A percentile compares a stretch with the other conserved stretches of the same genome.
Evolutionary conservation across 1,140 invertebrate genomes (phyloP).

Genomic region (Maconellicoccus hirsutus): DNA sequence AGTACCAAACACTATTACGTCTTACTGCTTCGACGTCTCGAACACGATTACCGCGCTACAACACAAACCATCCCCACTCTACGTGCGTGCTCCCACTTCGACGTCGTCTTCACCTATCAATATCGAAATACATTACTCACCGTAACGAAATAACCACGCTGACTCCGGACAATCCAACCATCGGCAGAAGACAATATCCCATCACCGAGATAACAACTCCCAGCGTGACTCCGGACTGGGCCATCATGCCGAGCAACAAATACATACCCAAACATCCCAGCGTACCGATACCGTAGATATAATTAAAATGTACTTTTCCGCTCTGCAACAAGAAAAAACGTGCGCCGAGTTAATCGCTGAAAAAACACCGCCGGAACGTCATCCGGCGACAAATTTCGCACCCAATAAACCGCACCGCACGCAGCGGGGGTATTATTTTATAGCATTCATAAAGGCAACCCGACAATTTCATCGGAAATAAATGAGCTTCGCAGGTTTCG

Average conservation of each 20-base stretch:
- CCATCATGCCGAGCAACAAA: constrained; percentile 76
- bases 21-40: no score
- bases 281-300: constrained; percentile 90
- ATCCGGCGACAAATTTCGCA: no score
- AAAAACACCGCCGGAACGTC: no score
- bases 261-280: constrained; percentile 90
- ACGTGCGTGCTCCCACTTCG: no score
- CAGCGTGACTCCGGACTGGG: constrained; percentile 57
- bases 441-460: not conserved
- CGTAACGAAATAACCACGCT: constrained; percentile 71
- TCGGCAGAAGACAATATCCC: constrained; percentile 88
- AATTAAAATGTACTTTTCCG: constrained; percentile 75
- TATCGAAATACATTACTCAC: constrained; percentile 23
- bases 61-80: no score
- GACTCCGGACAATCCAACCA: constrained; percentile 73
- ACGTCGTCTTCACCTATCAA: no score
- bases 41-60: no score
- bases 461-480: not conserved
- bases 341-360: no score
- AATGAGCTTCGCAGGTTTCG: not conserved
- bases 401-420: no score
- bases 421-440: no score
- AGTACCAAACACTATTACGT: no score
- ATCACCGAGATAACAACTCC: constrained; percentile 80
- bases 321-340: constrained; percentile 44